phyloP scores from a whole-genome alignment of 2,888 invertebrate species.

The Abscondita cerata region DNA sequence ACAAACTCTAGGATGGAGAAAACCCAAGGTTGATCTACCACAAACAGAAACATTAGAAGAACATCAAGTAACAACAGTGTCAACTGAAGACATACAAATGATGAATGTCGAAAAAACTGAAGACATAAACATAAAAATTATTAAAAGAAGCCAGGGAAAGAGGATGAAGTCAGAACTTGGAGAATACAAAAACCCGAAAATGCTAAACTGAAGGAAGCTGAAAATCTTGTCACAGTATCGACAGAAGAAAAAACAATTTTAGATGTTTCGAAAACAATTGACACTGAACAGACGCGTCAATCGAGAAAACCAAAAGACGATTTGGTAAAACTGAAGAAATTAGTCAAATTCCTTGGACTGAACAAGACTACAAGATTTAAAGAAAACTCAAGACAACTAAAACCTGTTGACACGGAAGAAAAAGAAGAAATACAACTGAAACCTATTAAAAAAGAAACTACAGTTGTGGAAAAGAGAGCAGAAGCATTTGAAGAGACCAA shows the following conservation, averaged over 20 bases:
- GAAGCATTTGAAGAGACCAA: background rate
- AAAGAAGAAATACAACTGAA: conserved; percentile 24
- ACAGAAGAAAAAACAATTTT: conserved; percentile 43
- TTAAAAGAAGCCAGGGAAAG: too few relatives aligned
- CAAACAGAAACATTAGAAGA: conserved; percentile 2
- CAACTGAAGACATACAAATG: too few relatives aligned
- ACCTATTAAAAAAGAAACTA: conserved; percentile 48
- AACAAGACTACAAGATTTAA: conserved; percentile 50
- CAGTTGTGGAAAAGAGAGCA: background rate
- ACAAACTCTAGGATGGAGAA: conserved; percentile 11
- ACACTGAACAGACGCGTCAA: conserved; percentile 74
- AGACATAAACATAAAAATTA: conserved; percentile 13
- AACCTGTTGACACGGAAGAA: conserved; percentile 53
- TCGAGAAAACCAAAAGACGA: too few relatives aligned
- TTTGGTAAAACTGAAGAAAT: conserved; percentile 61
- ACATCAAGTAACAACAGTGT: background rate
- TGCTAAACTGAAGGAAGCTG: conserved; percentile 15
- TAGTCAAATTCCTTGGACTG: conserved; percentile 46
- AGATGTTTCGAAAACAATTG: too few relatives aligned
- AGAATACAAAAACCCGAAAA: conserved; percentile 24
- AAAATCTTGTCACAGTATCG: conserved; percentile 6
- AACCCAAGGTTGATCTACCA: conserved; percentile 1
- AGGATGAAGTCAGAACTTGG: conserved; percentile 33
- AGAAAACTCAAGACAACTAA: conserved; percentile 60
- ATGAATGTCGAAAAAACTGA: conserved; percentile 29